A percentile compares a stretch with the other conserved stretches of the same genome.
These are phyloP conservation scores for Cuculus canorus DNA, from an alignment of 2,797 vertebrate genomes.

Conservation along the genomic window DNA sequence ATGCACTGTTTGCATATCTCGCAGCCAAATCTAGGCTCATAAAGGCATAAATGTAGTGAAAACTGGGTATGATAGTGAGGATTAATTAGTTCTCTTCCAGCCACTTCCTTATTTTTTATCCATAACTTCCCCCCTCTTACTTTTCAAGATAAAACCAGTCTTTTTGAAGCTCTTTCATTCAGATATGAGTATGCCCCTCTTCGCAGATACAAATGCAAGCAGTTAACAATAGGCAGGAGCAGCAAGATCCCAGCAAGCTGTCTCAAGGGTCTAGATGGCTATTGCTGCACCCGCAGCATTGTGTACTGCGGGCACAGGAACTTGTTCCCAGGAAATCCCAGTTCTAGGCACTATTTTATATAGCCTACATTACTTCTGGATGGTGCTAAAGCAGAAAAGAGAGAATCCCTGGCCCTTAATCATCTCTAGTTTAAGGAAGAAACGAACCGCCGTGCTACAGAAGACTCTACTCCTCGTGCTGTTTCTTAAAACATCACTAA, in stretches of 20 bases:
- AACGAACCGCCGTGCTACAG: background rate
- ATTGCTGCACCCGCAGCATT: background rate
- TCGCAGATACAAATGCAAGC: background rate
- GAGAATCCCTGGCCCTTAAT: background rate
- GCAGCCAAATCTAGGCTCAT: background rate
- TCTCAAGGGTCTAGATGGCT: background rate
- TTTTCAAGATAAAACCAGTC: background rate
- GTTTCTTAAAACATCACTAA: background rate
- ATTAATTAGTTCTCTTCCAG: background rate
- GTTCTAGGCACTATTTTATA: rapidly evolving
- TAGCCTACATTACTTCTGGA: rapidly evolving
- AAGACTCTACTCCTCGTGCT: background rate
- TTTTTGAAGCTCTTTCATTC: background rate
- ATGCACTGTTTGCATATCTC: background rate
- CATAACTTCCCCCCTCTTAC: background rate
- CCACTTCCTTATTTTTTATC: background rate
- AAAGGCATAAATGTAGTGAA: background rate
- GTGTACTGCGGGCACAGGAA: background rate
- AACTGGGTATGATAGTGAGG: background rate
- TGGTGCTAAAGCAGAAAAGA: background rate
- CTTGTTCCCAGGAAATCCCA: background rate
- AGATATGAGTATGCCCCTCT: background rate
- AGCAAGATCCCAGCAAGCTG: background rate
- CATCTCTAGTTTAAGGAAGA: background rate
- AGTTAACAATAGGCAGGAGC: background rate